phyloP scores from a whole-genome alignment of 2,113 vertebrate genomes.

The Pleuronectes platessa region DNA sequence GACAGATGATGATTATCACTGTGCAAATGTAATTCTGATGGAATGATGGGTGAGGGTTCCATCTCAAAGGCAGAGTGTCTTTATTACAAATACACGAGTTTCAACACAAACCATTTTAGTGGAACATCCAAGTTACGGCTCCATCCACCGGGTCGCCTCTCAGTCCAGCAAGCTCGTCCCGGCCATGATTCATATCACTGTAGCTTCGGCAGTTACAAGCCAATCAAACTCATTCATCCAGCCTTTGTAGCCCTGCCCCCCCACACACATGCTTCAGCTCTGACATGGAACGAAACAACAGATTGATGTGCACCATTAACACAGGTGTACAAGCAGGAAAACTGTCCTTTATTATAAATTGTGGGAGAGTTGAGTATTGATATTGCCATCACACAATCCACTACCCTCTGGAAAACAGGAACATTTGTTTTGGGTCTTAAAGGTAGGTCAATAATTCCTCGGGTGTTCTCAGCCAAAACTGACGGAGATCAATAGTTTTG shows the following conservation, averaged over 20 bases:
- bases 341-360: constrained; percentile 27
- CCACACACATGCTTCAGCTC: neutral
- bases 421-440: constrained; percentile 31
- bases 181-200: constrained; percentile 22
- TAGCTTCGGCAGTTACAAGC: constrained; percentile 5
- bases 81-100: constrained; percentile 9
- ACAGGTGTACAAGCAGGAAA: constrained; percentile 41
- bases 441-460: constrained; percentile 9
- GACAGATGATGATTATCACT: neutral
- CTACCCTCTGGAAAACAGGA: constrained; percentile 3
- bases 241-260: neutral
- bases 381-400: constrained; percentile 44
- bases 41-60: no score
- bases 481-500: constrained; percentile 17
- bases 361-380: constrained; percentile 36
- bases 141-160: neutral
- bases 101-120: constrained; percentile 13
- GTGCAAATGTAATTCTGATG: neutral
- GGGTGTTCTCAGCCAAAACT: neutral
- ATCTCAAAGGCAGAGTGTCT: neutral
- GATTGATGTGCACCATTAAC: constrained; percentile 59
- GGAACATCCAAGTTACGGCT: constrained; percentile 21
- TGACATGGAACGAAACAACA: constrained; percentile 22
- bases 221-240: constrained; percentile 45
- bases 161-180: neutral